Evolutionary conservation across 2,888 invertebrate genomes (phyloP).

Genomic region (Iselma pallidipennis): DNA sequence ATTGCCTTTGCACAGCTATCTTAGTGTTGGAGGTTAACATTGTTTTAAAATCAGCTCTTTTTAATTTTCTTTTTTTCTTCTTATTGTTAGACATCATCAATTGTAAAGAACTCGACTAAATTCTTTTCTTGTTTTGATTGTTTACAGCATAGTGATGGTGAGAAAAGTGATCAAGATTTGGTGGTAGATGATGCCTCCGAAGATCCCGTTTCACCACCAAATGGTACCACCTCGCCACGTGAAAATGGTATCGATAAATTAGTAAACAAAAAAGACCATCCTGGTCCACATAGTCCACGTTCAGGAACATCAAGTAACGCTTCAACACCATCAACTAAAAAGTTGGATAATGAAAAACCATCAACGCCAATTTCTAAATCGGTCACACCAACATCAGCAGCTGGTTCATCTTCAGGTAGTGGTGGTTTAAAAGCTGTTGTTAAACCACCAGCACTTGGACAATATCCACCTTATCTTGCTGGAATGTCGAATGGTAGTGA

Average conservation of each 20-base stretch:
- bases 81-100: no score
- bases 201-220: slow-evolving; percentile 83
- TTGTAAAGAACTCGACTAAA: no score
- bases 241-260: slow-evolving; percentile 85
- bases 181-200: slow-evolving; percentile 95
- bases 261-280: slow-evolving; percentile 75
- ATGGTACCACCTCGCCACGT: slow-evolving; percentile 86
- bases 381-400: slow-evolving; percentile 78
- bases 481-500: slow-evolving; percentile 58
- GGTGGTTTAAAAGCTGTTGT: slow-evolving; percentile 62
- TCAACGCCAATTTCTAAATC: slow-evolving; percentile 90
- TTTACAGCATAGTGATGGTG: slow-evolving; percentile 76
- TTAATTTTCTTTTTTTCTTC: no score
- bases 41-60: slow-evolving; percentile 1
- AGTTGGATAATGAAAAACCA: slow-evolving; percentile 83
- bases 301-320: slow-evolving; percentile 90
- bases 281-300: slow-evolving; percentile 71
- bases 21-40: background rate
- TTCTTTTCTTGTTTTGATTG: no score
- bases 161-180: slow-evolving; percentile 88
- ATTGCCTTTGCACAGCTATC: background rate
- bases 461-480: slow-evolving; percentile 67
- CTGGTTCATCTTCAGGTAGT: slow-evolving; percentile 55
- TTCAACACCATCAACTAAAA: slow-evolving; percentile 87
- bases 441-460: slow-evolving; percentile 59